phyloP scores from a whole-genome alignment of 1,140 invertebrate species.

The Panulirus ornatus region DNA sequence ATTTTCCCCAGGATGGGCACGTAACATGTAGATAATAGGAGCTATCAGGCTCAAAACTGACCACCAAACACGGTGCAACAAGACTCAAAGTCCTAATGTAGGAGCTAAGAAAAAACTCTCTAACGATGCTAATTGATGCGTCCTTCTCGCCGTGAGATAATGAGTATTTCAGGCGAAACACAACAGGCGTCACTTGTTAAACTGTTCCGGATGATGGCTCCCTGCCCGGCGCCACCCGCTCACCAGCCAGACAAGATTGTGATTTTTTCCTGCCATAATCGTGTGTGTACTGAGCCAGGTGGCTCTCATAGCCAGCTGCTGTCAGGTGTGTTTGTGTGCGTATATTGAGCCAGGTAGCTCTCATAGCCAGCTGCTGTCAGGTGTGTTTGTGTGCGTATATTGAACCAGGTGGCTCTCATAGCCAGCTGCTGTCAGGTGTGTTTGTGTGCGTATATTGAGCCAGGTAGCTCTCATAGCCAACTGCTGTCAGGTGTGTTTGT shows the following conservation, averaged over 20 bases:
- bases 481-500: too few species aligned
- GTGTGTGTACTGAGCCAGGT: too few species aligned
- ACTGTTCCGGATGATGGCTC: slow-evolving; percentile 37
- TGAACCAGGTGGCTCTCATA: too few species aligned
- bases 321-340: too few species aligned
- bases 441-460: too few species aligned
- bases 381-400: too few species aligned
- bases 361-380: too few species aligned
- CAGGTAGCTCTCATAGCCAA: too few species aligned
- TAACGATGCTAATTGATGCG: slow-evolving; percentile 55
- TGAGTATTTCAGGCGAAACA: slow-evolving; percentile 35
- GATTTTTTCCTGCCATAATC: slow-evolving; percentile 43
- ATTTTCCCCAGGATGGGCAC: background rate
- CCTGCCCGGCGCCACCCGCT: background rate
- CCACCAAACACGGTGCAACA: background rate
- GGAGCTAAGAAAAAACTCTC: slow-evolving; percentile 21
- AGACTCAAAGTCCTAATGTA: slow-evolving; percentile 15
- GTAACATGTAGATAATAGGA: background rate
- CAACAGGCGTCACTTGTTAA: slow-evolving; percentile 36
- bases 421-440: too few species aligned
- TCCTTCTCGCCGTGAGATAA: slow-evolving; percentile 47
- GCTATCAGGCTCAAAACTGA: slow-evolving; percentile 21
- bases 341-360: too few species aligned
- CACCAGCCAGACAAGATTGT: slow-evolving; percentile 38
- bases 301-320: too few species aligned